Conservation (phyloP, 1,140 invertebrate genomes). For the Anoplophora glabripennis region DNA sequence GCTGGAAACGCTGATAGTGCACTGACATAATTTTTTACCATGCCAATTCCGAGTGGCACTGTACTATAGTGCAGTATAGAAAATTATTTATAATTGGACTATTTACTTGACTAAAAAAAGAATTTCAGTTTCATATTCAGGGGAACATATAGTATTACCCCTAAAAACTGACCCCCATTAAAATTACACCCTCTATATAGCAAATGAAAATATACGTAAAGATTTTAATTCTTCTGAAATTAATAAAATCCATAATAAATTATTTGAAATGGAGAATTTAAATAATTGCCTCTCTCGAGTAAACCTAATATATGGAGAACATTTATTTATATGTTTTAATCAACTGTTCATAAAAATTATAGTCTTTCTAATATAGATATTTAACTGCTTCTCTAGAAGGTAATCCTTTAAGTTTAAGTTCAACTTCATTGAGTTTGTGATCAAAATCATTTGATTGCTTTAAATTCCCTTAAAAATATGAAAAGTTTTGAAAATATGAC, state of each 20-base stretch:
- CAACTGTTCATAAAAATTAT: conserved; percentile 13
- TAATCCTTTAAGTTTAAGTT: conserved; percentile 4
- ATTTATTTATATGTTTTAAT: conserved; percentile 20
- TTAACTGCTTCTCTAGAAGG: conserved; percentile 12
- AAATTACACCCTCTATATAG: no score
- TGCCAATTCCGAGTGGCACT: no score
- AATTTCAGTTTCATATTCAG: no score
- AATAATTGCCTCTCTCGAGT: not conserved
- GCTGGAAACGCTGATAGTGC: no score
- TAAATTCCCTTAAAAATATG: conserved; percentile 8
- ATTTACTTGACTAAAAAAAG: no score
- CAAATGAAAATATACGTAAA: not conserved
- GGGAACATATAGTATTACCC: no score
- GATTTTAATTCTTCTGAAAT: not conserved
- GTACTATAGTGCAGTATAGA: no score
- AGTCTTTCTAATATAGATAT: conserved; percentile 4
- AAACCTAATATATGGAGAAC: conserved; percentile 13
- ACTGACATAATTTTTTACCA: no score
- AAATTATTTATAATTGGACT: no score
- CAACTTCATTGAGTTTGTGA: not conserved
- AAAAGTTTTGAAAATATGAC: not conserved
- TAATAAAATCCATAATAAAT: not conserved
- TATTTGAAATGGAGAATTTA: not conserved
- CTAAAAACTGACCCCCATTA: no score
- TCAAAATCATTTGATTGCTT: conserved; percentile 19